Percentiles rank a stretch among this genome's conserved stretches.
Conservation (phyloP, 2,113 vertebrate genomes). For the Semicossyphus pulcher region DNA sequence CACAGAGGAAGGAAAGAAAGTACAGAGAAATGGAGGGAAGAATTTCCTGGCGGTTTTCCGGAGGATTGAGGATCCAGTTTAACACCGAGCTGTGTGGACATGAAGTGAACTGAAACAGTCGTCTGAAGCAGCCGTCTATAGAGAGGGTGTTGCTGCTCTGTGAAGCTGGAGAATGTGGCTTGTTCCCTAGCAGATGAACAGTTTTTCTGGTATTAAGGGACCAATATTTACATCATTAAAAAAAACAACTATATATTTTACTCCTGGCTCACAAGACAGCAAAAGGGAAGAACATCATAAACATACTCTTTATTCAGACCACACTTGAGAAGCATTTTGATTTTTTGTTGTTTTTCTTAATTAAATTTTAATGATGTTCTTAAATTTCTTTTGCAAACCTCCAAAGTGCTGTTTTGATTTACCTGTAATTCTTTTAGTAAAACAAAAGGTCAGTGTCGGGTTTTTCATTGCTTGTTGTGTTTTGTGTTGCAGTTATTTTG, state of each 20-base stretch:
- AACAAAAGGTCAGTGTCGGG: not conserved
- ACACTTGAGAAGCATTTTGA: not conserved
- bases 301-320: not conserved
- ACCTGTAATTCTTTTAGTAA: constrained; percentile 14
- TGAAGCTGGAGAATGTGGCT: not conserved
- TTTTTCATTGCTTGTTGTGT: not conserved
- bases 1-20: constrained; percentile 94
- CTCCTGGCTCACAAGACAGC: not conserved
- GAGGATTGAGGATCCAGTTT: constrained; percentile 79
- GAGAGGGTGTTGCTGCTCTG: not conserved
- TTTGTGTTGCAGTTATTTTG: not conserved
- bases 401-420: not conserved
- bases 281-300: not conserved
- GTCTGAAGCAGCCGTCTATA: not conserved
- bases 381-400: not conserved
- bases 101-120: not conserved
- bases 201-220: not conserved
- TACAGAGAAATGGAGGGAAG: constrained; percentile 89
- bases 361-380: not conserved
- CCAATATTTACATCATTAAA: not conserved
- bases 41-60: constrained; percentile 90
- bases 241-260: not conserved
- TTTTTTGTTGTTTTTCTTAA: too few species aligned
- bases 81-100: constrained; percentile 2
- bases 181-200: not conserved